These are phyloP conservation scores for Salmo trutta DNA, from an alignment of 2,797 vertebrate genomes.

Conservation along the genomic window DNA sequence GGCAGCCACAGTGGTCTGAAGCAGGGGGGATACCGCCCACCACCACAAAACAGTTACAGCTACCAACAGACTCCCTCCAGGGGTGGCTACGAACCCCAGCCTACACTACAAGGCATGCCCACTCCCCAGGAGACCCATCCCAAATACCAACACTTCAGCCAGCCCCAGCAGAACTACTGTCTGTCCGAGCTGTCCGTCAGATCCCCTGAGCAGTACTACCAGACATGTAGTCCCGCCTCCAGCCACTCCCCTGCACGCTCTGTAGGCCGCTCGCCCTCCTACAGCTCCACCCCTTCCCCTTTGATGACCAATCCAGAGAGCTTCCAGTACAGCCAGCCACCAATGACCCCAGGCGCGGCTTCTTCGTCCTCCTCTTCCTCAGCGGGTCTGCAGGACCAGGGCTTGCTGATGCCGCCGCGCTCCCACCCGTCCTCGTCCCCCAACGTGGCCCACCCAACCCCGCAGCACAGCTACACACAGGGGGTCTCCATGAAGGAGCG, in stretches of 20 bases:
- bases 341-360: constrained; percentile 79
- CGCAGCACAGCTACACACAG: constrained; percentile 80
- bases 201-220: constrained; percentile 96
- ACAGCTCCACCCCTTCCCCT: constrained; percentile 95
- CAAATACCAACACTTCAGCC: constrained; percentile 94
- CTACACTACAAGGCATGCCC: constrained; percentile 82
- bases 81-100: constrained; percentile 82
- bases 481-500: constrained; percentile 89
- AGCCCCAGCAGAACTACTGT: constrained; percentile 90
- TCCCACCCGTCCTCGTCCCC: constrained; percentile 80
- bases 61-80: constrained; percentile 84
- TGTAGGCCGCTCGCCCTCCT: constrained; percentile 94
- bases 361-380: constrained; percentile 71
- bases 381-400: constrained; percentile 82
- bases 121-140: constrained; percentile 85
- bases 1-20: constrained; percentile 82
- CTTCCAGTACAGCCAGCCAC: constrained; percentile 89
- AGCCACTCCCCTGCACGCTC: constrained; percentile 95
- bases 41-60: constrained; percentile 82
- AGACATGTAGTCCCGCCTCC: constrained; percentile 95
- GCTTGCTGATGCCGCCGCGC: constrained; percentile 85
- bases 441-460: constrained; percentile 75
- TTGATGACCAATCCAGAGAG: constrained; percentile 95
- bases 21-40: constrained; percentile 74
- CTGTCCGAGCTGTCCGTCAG: constrained; percentile 87